Evolutionary conservation across 2,888 invertebrate genomes (phyloP), one percentile per base, ranked within the genome.

Genomic region (Drosophila atripex): DNA sequence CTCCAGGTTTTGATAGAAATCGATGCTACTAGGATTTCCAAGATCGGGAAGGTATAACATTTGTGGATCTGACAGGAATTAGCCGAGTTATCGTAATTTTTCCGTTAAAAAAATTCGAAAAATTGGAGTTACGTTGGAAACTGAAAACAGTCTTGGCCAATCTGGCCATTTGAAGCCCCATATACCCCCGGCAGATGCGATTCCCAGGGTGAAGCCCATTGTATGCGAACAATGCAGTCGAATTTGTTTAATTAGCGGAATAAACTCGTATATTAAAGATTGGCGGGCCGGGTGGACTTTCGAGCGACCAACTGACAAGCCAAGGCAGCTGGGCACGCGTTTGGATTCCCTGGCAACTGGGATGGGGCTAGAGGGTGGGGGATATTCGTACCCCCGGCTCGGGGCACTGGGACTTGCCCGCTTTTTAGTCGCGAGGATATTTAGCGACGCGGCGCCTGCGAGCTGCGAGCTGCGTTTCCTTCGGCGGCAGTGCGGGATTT

Each of bases 271-370:
- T 57, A 60, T 70, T 59, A 35, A 39, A 71, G 54, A 61, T 63
- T 70, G 61, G 72, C 63, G 50, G 63, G 51, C 18, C 55, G 70
- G 45, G 57, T 39, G 57, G 60, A 60, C 60, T 28, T 2, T 28
- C 47, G 38, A 56, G 45, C 61, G 49, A 14, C 39, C 38, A 49
- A 57, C 64, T 83, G 82, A 82, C 87, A 82, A 80, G 80, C 82
- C 87, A 78, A 86, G 76, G 85, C 82, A 82, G 82, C 82, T 86
- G 82, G 72, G 85, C 72, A 80, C 84, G 80, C 80, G 78, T 64
- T 61, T 39, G 6, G 25, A 43, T 41, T 21, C 41, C 41, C 2
- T 21, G 43, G 21, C 39, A 41, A 16, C 39, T 35, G 35, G 35
- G 35, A 12, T 35, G n/a, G 32, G 12, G 32, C 12, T 12, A 12